Evolutionary conservation across 2,888 invertebrate genomes (phyloP).

Genomic region (Sclerodermus sp.): DNA sequence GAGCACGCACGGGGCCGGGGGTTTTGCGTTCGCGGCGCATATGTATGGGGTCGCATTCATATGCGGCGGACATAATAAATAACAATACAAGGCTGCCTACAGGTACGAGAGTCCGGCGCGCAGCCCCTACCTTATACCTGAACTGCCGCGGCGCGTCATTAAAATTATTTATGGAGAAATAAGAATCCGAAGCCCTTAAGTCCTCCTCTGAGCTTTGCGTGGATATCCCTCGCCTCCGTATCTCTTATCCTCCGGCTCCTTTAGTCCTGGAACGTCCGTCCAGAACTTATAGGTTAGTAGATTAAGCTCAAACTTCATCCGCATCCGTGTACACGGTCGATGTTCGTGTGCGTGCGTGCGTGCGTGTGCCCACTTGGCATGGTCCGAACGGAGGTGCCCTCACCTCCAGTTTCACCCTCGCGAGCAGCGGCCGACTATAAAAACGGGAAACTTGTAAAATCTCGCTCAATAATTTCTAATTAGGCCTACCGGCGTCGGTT

Average conservation of each 20-base stretch:
- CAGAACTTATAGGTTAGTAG: conserved; percentile 31
- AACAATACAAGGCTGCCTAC: conserved; percentile 46
- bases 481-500: background rate
- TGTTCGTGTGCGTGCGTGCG: conserved; percentile 13
- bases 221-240: conserved; percentile 14
- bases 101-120: conserved; percentile 27
- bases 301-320: conserved; percentile 26
- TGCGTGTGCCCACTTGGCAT: no score
- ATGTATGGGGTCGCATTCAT: conserved; percentile 9
- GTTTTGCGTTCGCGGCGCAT: background rate
- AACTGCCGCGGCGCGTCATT: conserved; percentile 50
- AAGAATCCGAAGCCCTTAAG: conserved; percentile 45
- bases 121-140: conserved; percentile 39
- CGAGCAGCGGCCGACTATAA: no score
- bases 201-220: conserved; percentile 27
- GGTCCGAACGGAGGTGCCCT: no score
- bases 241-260: conserved; percentile 21
- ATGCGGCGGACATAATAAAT: conserved; percentile 41
- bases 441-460: background rate
- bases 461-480: conserved; percentile 3
- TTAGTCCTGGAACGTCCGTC: conserved; percentile 23
- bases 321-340: no score
- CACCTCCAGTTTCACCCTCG: no score
- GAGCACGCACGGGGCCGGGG: no score
- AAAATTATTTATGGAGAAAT: conserved; percentile 54